Percentiles rank a stretch among this genome's conserved stretches.
Evolutionary conservation across 2,113 vertebrate species (phyloP).

Genomic region (Pycnonotus jocosus): DNA sequence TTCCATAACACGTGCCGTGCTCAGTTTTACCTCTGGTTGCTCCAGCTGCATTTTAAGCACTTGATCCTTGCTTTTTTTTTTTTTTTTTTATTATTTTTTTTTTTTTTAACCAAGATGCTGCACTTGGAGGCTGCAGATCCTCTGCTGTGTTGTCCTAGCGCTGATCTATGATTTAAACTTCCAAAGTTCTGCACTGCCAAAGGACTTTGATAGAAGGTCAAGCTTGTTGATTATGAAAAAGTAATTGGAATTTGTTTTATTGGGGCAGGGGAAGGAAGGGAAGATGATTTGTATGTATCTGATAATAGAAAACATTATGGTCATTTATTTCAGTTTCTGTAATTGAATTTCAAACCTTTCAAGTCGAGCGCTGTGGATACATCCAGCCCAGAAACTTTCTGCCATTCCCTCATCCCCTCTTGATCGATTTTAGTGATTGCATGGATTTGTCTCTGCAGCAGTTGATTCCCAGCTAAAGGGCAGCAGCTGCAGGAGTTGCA

Average conservation of each 20-base stretch:
- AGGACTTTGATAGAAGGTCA: conserved; percentile 25
- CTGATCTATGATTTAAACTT: not conserved
- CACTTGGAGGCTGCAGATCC: not conserved
- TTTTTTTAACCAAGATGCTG: not conserved
- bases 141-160: not conserved
- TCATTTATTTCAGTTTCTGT: conserved; percentile 48
- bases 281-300: conserved; percentile 45
- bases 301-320: conserved; percentile 44
- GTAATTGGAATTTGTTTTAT: conserved; percentile 52
- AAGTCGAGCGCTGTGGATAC: not conserved
- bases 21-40: not conserved
- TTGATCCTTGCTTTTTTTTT: not conserved
- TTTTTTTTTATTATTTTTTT: not conserved
- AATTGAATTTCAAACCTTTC: conserved; percentile 44
- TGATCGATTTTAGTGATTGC: conserved; percentile 15
- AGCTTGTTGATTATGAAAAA: conserved; percentile 37
- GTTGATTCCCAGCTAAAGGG: not conserved
- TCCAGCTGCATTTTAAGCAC: not conserved
- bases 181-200: not conserved
- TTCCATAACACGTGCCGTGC: not conserved
- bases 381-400: conserved; percentile 1
- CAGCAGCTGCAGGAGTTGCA: not conserved
- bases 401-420: not conserved
- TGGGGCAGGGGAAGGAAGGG: conserved; percentile 1
- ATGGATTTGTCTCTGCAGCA: conserved; percentile 14